These are phyloP conservation scores for Setipinna tenuifilis DNA, from an alignment of 2,797 vertebrate genomes.

Conservation along the genomic window DNA sequence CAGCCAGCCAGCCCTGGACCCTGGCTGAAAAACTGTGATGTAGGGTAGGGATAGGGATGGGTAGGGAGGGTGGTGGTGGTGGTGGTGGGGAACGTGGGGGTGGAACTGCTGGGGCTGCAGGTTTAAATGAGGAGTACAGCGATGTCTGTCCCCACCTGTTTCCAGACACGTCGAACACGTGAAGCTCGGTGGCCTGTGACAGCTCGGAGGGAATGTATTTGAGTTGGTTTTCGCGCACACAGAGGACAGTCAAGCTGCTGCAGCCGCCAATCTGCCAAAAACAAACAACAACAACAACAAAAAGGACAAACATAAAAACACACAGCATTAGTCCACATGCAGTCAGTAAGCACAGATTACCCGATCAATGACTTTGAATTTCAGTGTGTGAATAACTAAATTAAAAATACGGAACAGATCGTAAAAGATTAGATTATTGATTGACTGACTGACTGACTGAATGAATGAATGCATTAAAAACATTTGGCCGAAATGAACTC, in stretches of 20 bases:
- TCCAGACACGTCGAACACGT: conserved; percentile 94
- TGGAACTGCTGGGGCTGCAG: neutral
- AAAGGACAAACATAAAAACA: conserved; percentile 32
- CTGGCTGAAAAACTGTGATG: neutral
- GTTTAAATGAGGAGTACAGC: neutral
- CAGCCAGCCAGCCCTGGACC: neutral
- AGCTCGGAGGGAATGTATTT: conserved; percentile 89
- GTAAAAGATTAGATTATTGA: neutral
- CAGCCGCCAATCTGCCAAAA: conserved; percentile 90
- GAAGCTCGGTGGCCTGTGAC: conserved; percentile 91
- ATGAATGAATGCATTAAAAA: neutral
- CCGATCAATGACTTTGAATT: neutral
- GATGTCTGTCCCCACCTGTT: conserved; percentile 79
- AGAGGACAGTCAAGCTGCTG: conserved; percentile 91
- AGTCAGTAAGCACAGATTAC: neutral
- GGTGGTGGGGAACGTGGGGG: neutral
- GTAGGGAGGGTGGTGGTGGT: too few species aligned
- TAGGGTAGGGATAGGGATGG: neutral
- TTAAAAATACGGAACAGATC: neutral
- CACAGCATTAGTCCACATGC: conserved; percentile 1
- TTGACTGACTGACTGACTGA: neutral
- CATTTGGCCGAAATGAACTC: neutral
- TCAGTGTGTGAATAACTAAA: neutral
- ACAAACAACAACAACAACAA: conserved; percentile 44
- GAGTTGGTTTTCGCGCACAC: conserved; percentile 91